Percentiles rank a stretch among this genome's conserved stretches.
These are phyloP conservation scores for Palaemon carinicauda DNA, from an alignment of 1,140 invertebrate species.

Conservation along the genomic window DNA sequence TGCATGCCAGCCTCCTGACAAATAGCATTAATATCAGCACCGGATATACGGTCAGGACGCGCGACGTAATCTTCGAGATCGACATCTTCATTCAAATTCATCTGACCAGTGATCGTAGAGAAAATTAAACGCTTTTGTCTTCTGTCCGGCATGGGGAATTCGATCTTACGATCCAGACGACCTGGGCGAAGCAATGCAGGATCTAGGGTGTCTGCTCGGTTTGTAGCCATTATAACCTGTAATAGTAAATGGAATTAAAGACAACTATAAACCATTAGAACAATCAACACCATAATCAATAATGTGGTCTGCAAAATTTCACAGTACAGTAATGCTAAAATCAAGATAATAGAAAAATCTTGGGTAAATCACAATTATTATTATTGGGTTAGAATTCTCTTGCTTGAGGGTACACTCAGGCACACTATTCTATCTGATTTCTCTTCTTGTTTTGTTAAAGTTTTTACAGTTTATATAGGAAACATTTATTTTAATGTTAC, in stretches of 20 bases:
- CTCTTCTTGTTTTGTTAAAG: no score
- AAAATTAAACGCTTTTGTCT: slow-evolving; percentile 98
- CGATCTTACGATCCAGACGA: slow-evolving; percentile 97
- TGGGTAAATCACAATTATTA: no score
- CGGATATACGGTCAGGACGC: slow-evolving; percentile 96
- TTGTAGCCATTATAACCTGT: slow-evolving; percentile 99
- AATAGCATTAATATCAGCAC: slow-evolving; percentile 99
- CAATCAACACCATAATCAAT: background rate
- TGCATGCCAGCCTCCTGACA: slow-evolving; percentile 97
- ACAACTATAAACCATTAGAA: background rate
- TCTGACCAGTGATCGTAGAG: slow-evolving; percentile 96
- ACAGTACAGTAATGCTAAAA: no score
- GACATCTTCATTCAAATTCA: slow-evolving; percentile 99
- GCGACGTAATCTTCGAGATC: slow-evolving; percentile 99
- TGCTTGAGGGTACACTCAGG: no score
- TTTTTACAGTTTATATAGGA: no score
- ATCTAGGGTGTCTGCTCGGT: slow-evolving; percentile 97
- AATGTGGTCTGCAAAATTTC: background rate
- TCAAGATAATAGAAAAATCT: no score
- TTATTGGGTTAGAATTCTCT: no score
- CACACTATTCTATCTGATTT: no score
- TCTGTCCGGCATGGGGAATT: slow-evolving; percentile 97
- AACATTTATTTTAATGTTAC: no score
- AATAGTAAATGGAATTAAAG: slow-evolving; percentile 59
- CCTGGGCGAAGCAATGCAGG: slow-evolving; percentile 96